These are phyloP conservation scores for Iselma pallidipennis DNA, from an alignment of 2,888 invertebrate species.

Conservation along the genomic window DNA sequence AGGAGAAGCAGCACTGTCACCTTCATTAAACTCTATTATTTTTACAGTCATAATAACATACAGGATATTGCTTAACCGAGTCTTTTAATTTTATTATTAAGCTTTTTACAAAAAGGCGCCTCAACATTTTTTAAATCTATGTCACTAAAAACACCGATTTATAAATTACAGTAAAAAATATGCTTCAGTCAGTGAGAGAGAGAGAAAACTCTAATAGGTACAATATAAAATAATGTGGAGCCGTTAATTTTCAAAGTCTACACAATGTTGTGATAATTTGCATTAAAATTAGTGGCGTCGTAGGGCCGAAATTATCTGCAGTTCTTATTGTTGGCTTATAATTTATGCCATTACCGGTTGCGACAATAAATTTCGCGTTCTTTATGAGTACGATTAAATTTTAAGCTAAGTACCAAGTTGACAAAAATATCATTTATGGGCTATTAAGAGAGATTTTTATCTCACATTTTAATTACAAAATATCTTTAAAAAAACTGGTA, in stretches of 20 bases:
- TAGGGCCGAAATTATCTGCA: background rate
- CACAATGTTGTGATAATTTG: background rate
- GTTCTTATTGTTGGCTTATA: constrained; percentile 27
- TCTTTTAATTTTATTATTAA: constrained; percentile 6
- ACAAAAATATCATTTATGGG: constrained; percentile 43
- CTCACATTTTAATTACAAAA: constrained; percentile 41
- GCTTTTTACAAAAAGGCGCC: background rate
- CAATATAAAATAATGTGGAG: too few relatives aligned
- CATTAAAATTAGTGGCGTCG: background rate
- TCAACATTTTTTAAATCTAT: background rate
- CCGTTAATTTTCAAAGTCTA: background rate
- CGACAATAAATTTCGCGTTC: constrained; percentile 31
- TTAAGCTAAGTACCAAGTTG: constrained; percentile 33
- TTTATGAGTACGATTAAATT: constrained; percentile 36
- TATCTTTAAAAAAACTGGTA: constrained; percentile 30
- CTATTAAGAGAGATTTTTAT: constrained; percentile 40
- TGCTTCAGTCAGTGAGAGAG: too few relatives aligned
- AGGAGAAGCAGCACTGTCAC: constrained; percentile 44
- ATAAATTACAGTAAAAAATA: background rate
- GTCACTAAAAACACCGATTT: background rate
- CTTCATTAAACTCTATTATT: constrained; percentile 48
- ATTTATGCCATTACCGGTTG: constrained; percentile 31
- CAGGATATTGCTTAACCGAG: constrained; percentile 26
- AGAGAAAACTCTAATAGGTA: too few relatives aligned
- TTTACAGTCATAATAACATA: constrained; percentile 41